These are phyloP conservation scores for Pionites leucogaster DNA, from an alignment of 2,113 vertebrate species.

Conservation along the genomic window DNA sequence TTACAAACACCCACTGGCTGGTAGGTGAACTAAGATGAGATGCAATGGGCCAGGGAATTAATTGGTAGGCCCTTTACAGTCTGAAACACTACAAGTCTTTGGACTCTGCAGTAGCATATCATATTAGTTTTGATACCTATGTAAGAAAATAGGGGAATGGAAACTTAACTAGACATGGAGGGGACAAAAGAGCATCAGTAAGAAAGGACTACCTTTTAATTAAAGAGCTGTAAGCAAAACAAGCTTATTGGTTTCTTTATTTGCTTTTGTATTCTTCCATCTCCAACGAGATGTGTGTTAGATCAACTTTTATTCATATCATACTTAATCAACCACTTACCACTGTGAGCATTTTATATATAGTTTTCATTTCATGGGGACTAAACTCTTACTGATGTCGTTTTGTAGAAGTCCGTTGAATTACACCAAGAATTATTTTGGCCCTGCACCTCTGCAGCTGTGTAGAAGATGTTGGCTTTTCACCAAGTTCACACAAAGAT, in stretches of 20 bases:
- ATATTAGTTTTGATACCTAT: background rate
- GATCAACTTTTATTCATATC: background rate
- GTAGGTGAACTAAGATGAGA: background rate
- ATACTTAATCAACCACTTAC: background rate
- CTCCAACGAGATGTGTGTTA: background rate
- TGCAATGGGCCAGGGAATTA: background rate
- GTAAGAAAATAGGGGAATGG: background rate
- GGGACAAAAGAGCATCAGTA: background rate
- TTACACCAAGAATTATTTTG: slow-evolving; percentile 44
- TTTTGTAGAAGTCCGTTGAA: slow-evolving; percentile 32
- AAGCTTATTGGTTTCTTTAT: background rate
- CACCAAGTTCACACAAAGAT: slow-evolving; percentile 66
- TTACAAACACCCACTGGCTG: background rate
- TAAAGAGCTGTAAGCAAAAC: background rate
- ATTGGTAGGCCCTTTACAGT: background rate
- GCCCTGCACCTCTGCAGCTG: slow-evolving; percentile 68
- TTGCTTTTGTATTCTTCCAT: background rate
- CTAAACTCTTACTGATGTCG: slow-evolving; percentile 7
- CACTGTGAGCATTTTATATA: background rate
- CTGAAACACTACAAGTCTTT: background rate
- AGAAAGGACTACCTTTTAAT: background rate
- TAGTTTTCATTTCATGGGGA: background rate
- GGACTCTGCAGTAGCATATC: background rate
- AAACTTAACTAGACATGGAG: background rate
- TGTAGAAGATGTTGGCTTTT: slow-evolving; percentile 62